A percentile compares a stretch with the other conserved stretches of the same genome.
Conservation (phyloP, 1,140 invertebrate genomes). For the Trichonephila clavipes region DNA sequence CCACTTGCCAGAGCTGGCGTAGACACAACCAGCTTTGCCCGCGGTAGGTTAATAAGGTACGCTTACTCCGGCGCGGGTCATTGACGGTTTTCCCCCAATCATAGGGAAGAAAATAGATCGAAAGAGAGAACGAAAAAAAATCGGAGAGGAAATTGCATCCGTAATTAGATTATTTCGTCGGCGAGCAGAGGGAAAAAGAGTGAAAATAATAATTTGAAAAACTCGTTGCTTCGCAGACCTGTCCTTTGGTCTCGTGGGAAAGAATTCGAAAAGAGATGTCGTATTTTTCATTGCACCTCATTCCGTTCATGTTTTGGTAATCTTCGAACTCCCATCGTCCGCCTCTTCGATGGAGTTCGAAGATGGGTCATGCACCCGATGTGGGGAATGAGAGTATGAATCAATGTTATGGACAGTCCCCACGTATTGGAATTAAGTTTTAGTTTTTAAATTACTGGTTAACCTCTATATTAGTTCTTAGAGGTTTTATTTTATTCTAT, state of each 20-base stretch:
- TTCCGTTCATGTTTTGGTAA: not conserved
- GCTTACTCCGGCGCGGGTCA: not conserved
- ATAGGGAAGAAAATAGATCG: not conserved
- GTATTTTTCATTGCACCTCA: not conserved
- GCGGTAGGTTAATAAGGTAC: constrained; percentile 21
- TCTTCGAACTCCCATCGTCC: not conserved
- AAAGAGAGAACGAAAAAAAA: not conserved
- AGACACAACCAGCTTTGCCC: not conserved
- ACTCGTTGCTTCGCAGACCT: constrained; percentile 3
- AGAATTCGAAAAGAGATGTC: constrained; percentile 31
- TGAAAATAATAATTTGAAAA: constrained; percentile 39
- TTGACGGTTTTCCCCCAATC: not conserved
- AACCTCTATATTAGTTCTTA: too few species aligned
- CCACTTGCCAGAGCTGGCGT: not conserved
- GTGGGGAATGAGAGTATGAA: not conserved
- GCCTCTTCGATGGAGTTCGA: not conserved
- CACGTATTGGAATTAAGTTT: not conserved
- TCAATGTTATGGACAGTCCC: not conserved
- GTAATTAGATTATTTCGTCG: constrained; percentile 57
- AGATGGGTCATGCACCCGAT: not conserved
- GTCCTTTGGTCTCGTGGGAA: constrained; percentile 51
- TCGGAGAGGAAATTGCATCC: constrained; percentile 34
- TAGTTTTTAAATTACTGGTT: not conserved
- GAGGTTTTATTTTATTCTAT: too few species aligned
- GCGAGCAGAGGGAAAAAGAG: constrained; percentile 44